phyloP scores from a whole-genome alignment of 2,888 invertebrate genomes.

The Tetragonula carbonaria region DNA sequence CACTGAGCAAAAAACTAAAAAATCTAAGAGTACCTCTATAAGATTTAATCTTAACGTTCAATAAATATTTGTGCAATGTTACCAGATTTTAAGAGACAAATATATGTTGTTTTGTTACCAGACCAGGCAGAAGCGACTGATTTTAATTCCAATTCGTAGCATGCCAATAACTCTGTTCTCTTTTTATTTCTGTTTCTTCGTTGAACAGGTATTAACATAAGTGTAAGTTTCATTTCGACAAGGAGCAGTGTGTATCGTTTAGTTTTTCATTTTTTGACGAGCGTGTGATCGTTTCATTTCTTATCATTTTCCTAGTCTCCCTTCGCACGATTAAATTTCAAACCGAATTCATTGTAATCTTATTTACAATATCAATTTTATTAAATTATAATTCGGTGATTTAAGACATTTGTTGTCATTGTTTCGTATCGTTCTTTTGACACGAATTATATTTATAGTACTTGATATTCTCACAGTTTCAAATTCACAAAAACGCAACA shows the following conservation, averaged over 20 bases:
- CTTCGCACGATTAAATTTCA: background rate
- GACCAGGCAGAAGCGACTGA: background rate
- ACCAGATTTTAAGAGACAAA: conserved; percentile 36
- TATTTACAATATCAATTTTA: background rate
- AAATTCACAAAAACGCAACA: too few relatives aligned
- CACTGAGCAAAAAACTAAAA: background rate
- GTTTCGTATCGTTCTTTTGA: background rate
- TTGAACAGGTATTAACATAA: background rate
- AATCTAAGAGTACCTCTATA: conserved; percentile 18
- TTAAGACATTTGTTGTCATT: background rate
- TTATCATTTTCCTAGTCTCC: background rate
- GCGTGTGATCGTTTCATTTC: background rate
- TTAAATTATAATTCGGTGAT: background rate
- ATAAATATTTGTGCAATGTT: conserved; percentile 25
- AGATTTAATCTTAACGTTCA: conserved; percentile 32
- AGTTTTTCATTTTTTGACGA: too few relatives aligned
- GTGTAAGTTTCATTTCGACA: background rate
- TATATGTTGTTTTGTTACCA: conserved; percentile 43
- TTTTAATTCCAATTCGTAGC: background rate
- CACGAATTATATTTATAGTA: too few relatives aligned
- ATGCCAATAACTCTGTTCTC: background rate
- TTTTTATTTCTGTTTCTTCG: background rate
- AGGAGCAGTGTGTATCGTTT: too few relatives aligned
- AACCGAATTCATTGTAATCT: background rate
- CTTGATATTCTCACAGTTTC: too few relatives aligned